Conservation (phyloP, 2,113 vertebrate genomes). For the Panthera leo region DNA sequence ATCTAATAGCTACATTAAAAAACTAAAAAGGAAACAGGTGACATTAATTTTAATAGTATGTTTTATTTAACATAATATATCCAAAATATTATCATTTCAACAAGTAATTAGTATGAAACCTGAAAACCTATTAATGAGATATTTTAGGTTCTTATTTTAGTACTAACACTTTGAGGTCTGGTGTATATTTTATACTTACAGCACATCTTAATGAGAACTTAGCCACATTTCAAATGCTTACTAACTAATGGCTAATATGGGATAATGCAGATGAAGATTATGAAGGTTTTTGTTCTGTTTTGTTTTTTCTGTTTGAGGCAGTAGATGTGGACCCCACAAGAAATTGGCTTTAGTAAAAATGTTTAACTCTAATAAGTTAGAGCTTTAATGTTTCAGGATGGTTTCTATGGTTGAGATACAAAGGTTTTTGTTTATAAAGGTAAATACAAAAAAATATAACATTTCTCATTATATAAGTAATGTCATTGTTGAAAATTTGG, state of each 20-base stretch:
- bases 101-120: neutral
- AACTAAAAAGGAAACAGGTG: neutral
- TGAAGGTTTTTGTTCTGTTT: neutral
- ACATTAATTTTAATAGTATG: slow-evolving; percentile 1
- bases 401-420: slow-evolving; percentile 27
- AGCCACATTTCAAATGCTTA: neutral
- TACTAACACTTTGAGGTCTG: neutral
- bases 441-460: neutral
- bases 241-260: neutral
- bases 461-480: slow-evolving; percentile 7
- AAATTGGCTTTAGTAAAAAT: neutral
- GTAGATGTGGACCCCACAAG: neutral
- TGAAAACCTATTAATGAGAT: neutral
- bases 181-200: neutral
- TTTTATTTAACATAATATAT: neutral
- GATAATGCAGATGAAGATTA: neutral
- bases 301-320: neutral
- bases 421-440: neutral
- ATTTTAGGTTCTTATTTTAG: slow-evolving; percentile 26
- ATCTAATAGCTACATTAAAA: neutral
- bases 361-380: neutral
- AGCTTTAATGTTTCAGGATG: slow-evolving; percentile 5
- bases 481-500: neutral
- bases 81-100: neutral
- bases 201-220: neutral